A percentile compares a stretch with the other conserved stretches of the same genome.
Conservation (phyloP, 2,888 invertebrate species). For the Xiphydria camelus region DNA sequence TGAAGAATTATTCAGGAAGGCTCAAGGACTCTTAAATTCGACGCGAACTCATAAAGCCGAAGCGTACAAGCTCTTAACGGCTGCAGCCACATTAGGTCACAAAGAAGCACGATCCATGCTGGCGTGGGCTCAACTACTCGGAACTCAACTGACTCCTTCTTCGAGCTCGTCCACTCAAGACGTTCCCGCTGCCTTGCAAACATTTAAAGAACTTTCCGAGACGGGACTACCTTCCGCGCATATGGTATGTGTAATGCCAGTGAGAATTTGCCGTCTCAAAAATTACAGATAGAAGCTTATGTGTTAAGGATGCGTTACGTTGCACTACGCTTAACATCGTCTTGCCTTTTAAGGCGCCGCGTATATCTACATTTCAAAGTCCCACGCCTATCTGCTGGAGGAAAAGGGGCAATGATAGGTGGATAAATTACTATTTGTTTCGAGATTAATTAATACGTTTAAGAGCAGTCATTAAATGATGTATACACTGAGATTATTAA, state of each 20-base stretch:
- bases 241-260: slow-evolving; percentile 64
- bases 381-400: too few relatives aligned
- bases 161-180: slow-evolving; percentile 64
- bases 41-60: slow-evolving; percentile 72
- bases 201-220: slow-evolving; percentile 76
- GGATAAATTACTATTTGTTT: too few relatives aligned
- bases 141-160: slow-evolving; percentile 66
- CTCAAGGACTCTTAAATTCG: slow-evolving; percentile 71
- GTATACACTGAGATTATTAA: too few relatives aligned
- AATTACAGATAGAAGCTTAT: too few relatives aligned
- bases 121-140: slow-evolving; percentile 88
- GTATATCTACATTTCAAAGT: too few relatives aligned
- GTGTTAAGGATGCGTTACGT: too few relatives aligned
- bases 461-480: too few relatives aligned
- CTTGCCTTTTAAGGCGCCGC: too few relatives aligned
- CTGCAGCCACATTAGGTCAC: slow-evolving; percentile 82
- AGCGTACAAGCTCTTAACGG: slow-evolving; percentile 76
- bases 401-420: too few relatives aligned
- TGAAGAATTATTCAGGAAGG: slow-evolving; percentile 74
- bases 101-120: slow-evolving; percentile 78
- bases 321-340: too few relatives aligned
- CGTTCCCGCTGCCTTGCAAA: slow-evolving; percentile 72
- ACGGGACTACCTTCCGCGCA: slow-evolving; percentile 87
- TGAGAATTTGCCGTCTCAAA: background rate
- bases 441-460: too few relatives aligned